phyloP scores from a whole-genome alignment of 2,888 invertebrate genomes.

The Anarsia innoxiella region DNA sequence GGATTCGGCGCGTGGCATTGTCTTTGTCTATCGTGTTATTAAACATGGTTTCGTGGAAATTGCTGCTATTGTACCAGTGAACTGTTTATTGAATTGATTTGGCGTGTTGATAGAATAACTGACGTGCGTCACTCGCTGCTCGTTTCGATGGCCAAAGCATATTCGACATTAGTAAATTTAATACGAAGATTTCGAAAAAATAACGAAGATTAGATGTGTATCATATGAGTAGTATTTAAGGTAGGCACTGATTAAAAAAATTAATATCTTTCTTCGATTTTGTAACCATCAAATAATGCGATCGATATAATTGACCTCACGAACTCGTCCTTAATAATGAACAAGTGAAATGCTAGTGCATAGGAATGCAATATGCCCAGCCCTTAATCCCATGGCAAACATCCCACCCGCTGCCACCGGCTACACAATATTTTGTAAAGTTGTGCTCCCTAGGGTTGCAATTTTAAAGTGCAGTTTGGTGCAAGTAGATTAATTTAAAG shows the following conservation, averaged over 20 bases:
- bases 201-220: too few species aligned
- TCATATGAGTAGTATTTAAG: too few species aligned
- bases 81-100: slow-evolving; percentile 49
- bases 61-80: slow-evolving; percentile 31
- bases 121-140: slow-evolving; percentile 8
- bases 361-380: slow-evolving; percentile 62
- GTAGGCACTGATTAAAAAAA: too few species aligned
- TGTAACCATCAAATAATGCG: too few species aligned
- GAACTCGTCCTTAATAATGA: too few species aligned
- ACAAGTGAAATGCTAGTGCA: slow-evolving; percentile 20
- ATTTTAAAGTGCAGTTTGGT: not conserved
- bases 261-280: too few species aligned
- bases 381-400: slow-evolving; percentile 61
- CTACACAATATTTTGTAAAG: slow-evolving; percentile 49
- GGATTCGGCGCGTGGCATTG: slow-evolving; percentile 64
- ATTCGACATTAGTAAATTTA: too few species aligned
- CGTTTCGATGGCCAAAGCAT: slow-evolving; percentile 6
- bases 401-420: slow-evolving; percentile 44
- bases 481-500: too few species aligned
- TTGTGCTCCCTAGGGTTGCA: slow-evolving; percentile 26
- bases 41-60: slow-evolving; percentile 50
- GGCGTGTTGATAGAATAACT: slow-evolving; percentile 22
- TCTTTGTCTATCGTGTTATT: slow-evolving; percentile 58
- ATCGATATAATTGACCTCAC: too few species aligned
- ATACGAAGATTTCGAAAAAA: too few species aligned